Base-by-base conservation (phyloP, 2,888 invertebrate genomes). In the Rosalia funebris region DNA sequence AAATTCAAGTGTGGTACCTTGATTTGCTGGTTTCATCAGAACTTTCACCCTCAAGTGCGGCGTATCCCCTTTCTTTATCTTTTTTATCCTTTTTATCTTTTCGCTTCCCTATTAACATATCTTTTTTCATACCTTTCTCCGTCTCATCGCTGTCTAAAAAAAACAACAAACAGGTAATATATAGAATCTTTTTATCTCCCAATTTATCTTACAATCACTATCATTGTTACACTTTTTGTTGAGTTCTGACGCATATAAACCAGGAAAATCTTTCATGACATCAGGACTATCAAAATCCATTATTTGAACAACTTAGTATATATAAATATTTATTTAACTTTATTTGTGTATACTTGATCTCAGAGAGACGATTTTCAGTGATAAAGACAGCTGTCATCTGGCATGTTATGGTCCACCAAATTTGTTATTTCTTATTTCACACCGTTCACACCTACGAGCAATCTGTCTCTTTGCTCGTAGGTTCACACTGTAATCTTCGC, bases 221-320 rank as follows among this genome's bases (percentile, higher is more conserved):
- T 93, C 92, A 76, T 91, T 92, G 77, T 87, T 89, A 65, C 75
- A 75, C 80, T 87, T 89, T 75, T 89, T 89, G 32, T 89, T 89
- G 47, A 88, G 84, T 82, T 93, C 93, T 1, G 92, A 91, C 32
- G 92, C 92, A 77, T 93, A 95, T 50, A 94, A 82, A 42, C 95
- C 94, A 16, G 94, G 94, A 81, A 95, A 95, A 78, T 94, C 93
- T 80, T 93, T 93, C 82, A 93, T 94, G 32, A 92, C 92, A 77
- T 95, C 94, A 17, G 93, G 93, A 81, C 93, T 93, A 82, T 91
- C 91, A 81, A 91, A 91, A 84, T 92, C 91, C 91, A 91, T 91
- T 66, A 20, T 60, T 56, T 34, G 25, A 42, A 36, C 36, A 48
- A 53, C 34, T 25, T 55, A 31, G 36, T 42, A 20, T 46, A 46